A percentile compares a stretch with the other conserved stretches of the same genome.
phyloP scores from a whole-genome alignment of 2,113 vertebrate species.

The rabbit (Oryctolagus cuniculus) region mOryCun1.1 NC_091444.1:67381001-67381500 shows the following conservation, averaged over 20 bases:
- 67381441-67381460: neutral
- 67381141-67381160: neutral
- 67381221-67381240: conserved; percentile 44
- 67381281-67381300: conserved; percentile 97
- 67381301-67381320: conserved; percentile 96
- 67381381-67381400: conserved; percentile 92
- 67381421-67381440: neutral
- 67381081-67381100: neutral
- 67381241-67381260: conserved; percentile 2
- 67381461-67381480: neutral
- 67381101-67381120: neutral
- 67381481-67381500: neutral
- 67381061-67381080: neutral
- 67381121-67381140: neutral
- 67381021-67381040: neutral
- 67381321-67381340: conserved; percentile 95
- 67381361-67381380: conserved; percentile 96
- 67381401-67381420: neutral
- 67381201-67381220: conserved; percentile 16
- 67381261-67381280: conserved; percentile 83
- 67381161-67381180: neutral
- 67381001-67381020: neutral
- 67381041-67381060: neutral
- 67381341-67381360: conserved; percentile 94
- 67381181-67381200: neutral